Percentiles rank a stretch among this genome's conserved stretches.
Conservation (phyloP, 92 coral and sea anemone genomes). For the Epizoanthus ramosus region DNA sequence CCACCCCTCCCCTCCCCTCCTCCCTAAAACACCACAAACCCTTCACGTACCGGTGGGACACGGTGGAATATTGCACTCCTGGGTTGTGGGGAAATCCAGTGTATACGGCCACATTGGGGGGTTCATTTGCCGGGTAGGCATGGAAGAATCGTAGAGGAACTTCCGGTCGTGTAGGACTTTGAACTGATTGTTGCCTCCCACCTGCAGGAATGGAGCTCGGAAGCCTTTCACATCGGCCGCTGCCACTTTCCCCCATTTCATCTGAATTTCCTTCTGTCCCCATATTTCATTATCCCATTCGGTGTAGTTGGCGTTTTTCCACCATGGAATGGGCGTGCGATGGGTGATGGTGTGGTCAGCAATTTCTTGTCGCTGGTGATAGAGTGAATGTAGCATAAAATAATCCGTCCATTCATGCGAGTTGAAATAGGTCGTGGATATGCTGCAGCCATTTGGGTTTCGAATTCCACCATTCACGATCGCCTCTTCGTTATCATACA, state of each 20-base stretch:
- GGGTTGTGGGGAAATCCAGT: slow-evolving; percentile 73
- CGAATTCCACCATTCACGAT: slow-evolving; percentile 62
- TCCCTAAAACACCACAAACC: neutral
- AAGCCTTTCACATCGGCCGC: slow-evolving; percentile 84
- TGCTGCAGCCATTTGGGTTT: slow-evolving; percentile 88
- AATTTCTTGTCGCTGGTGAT: slow-evolving; percentile 87
- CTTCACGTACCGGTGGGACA: slow-evolving; percentile 82
- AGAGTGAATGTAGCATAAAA: slow-evolving; percentile 70
- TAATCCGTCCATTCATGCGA: slow-evolving; percentile 91
- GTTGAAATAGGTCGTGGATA: slow-evolving; percentile 82
- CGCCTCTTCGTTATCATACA: slow-evolving; percentile 50
- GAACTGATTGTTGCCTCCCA: slow-evolving; percentile 88
- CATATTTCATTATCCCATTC: slow-evolving; percentile 79
- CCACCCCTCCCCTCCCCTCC: neutral
- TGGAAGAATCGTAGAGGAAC: slow-evolving; percentile 89
- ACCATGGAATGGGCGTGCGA: slow-evolving; percentile 76
- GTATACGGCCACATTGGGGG: slow-evolving; percentile 98
- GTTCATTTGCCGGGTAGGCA: slow-evolving; percentile 70
- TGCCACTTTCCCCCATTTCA: slow-evolving; percentile 74
- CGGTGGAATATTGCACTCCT: slow-evolving; percentile 87
- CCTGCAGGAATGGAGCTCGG: slow-evolving; percentile 87
- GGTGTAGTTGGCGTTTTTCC: slow-evolving; percentile 82
- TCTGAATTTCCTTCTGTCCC: slow-evolving; percentile 81
- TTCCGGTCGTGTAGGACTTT: slow-evolving; percentile 79
- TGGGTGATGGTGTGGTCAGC: slow-evolving; percentile 93